These are phyloP conservation scores for Nasonia vitripennis DNA, from an alignment of 1,140 invertebrate genomes.

Conservation along the genomic window DNA sequence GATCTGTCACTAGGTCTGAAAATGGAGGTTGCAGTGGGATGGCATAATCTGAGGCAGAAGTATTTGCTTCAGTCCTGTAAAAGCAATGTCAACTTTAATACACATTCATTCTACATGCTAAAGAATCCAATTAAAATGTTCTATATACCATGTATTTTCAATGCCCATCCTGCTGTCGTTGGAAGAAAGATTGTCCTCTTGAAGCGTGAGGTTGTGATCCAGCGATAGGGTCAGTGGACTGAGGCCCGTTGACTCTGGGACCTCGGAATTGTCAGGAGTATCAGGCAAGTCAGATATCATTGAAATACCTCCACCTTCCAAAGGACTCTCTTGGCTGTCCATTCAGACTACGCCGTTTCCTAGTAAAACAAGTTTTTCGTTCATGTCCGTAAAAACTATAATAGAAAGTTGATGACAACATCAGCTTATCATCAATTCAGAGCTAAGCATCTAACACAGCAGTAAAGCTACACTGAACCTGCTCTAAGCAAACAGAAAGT, in stretches of 20 bases:
- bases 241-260: constrained; percentile 69
- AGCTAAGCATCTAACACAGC: background rate
- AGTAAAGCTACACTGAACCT: background rate
- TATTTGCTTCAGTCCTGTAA: constrained; percentile 70
- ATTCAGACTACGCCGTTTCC: constrained; percentile 65
- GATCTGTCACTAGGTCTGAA: constrained; percentile 66
- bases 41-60: constrained; percentile 68
- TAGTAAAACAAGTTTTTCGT: constrained; percentile 37
- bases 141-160: constrained; percentile 71
- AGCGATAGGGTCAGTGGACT: constrained; percentile 70
- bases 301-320: constrained; percentile 68
- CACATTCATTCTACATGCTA: background rate
- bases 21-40: constrained; percentile 71
- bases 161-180: constrained; percentile 71
- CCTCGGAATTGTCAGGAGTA: constrained; percentile 64
- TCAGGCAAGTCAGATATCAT: constrained; percentile 68
- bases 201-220: constrained; percentile 69
- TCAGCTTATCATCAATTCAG: background rate
- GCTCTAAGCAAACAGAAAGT: background rate
- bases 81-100: constrained; percentile 30
- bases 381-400: constrained; percentile 31
- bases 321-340: constrained; percentile 67
- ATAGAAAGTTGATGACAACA: constrained; percentile 14
- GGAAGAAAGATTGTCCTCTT: constrained; percentile 66
- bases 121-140: background rate